Percentiles rank a stretch among this genome's conserved stretches.
These are phyloP conservation scores for Agrotis clavis DNA, from an alignment of 2,888 invertebrate genomes.

Conservation along the genomic window DNA sequence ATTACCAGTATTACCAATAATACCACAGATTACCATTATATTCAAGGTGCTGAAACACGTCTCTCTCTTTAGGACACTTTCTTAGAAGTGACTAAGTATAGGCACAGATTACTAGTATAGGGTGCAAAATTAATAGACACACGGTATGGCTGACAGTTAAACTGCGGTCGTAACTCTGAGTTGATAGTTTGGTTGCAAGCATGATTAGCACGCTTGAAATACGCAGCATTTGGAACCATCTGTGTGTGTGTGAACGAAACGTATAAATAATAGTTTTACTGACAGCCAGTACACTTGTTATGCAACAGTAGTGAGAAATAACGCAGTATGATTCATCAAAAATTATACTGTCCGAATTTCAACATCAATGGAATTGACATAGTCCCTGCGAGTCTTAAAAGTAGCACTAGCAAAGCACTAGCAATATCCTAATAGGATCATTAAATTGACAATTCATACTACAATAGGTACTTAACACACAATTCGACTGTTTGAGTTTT, in stretches of 20 bases:
- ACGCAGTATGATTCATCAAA: constrained; percentile 12
- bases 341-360: neutral
- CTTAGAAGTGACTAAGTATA: neutral
- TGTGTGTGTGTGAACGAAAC: neutral
- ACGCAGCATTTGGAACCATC: constrained; percentile 10
- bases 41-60: neutral
- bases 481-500: no score
- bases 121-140: no score
- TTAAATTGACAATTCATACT: no score
- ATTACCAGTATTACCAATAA: no score
- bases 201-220: constrained; percentile 35
- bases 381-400: neutral
- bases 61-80: neutral
- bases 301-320: constrained; percentile 22
- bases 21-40: neutral
- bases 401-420: no score
- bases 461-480: no score
- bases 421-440: no score
- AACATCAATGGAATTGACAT: neutral
- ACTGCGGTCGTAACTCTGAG: constrained; percentile 5
- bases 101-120: no score
- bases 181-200: constrained; percentile 29
- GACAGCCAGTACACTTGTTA: constrained; percentile 18
- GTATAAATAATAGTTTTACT: constrained; percentile 22
- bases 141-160: neutral